Evolutionary conservation across 2,888 invertebrate genomes (phyloP), one percentile per base, ranked within the genome.

Genomic region (Germaria angustata): DNA sequence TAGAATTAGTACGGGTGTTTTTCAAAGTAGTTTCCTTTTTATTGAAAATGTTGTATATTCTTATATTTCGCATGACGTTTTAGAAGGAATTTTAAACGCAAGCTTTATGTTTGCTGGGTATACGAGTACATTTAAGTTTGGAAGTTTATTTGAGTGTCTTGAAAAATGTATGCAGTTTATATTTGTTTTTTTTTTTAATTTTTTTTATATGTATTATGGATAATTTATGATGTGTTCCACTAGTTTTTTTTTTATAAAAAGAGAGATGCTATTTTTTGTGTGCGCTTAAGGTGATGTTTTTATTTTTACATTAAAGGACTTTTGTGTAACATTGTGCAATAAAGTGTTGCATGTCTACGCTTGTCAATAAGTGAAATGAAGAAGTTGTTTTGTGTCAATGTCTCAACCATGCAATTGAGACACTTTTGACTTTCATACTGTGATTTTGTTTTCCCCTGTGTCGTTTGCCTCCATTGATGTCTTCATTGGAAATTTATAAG

Each of bases 331-430:
- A 66, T n/a, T 61, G 75, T 71, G 44, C 61, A 79, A 61, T 71
- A 72, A 82, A 79, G 79, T 82, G 82, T 82, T 82, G 82, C 79
- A 79, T 82, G 82, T 75, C 82, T 75, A 71, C 69, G 79, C 75
- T 66, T 83, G 83, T 80, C 83, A 80, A 80, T 80, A 72, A 72
- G 68, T 83, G 80, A 80, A 83, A 76, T 83, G 83, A 80, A 84
- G 83, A 81, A 84, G 85, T 85, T 85, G 85, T 85, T 85, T 85
- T 85, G 61, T 83, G 85, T 85, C 85, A 85, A 80, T 71, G 73
- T 51, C 44, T 73, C 24, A 44, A 41, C 15, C 51, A 53, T 66
- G 72, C 65, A 80, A 73, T 66, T 72, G 66, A 65, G 55, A 63
- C 44, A 65, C 66, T 51, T 44, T 53, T 77, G 72, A 80, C 79